These are phyloP conservation scores for Gambusia yucatana DNA, from an alignment of 2,797 vertebrate genomes.

Conservation along the genomic window DNA sequence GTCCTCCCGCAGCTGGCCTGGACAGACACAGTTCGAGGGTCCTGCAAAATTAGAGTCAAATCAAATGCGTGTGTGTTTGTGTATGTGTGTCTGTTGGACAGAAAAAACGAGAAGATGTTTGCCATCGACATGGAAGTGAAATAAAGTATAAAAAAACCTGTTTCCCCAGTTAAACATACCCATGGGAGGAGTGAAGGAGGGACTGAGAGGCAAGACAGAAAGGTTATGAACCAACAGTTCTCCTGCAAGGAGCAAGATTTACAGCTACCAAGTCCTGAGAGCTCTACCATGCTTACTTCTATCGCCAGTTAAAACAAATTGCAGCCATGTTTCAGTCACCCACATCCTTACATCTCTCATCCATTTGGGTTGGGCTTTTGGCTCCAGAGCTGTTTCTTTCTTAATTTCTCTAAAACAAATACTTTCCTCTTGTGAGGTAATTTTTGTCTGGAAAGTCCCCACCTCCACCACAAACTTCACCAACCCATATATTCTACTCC, in stretches of 20 bases:
- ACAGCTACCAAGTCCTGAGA: slow-evolving; percentile 71
- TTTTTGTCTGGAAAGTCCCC: slow-evolving; percentile 68
- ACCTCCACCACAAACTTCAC: slow-evolving; percentile 35
- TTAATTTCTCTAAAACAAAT: slow-evolving; percentile 78
- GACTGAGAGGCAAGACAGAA: slow-evolving; percentile 60
- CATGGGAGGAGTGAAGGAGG: slow-evolving; percentile 72
- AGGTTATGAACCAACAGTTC: slow-evolving; percentile 76
- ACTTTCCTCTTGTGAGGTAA: slow-evolving; percentile 70
- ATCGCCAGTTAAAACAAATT: slow-evolving; percentile 85
- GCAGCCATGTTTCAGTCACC: slow-evolving; percentile 77
- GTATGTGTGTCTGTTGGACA: slow-evolving; percentile 15
- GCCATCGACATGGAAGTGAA: slow-evolving; percentile 73
- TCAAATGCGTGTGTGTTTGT: slow-evolving; percentile 28
- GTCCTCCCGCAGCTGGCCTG: slow-evolving; percentile 67
- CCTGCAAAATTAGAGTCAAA: slow-evolving; percentile 67
- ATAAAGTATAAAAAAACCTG: slow-evolving; percentile 79
- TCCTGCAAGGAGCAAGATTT: slow-evolving; percentile 76
- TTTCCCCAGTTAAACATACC: slow-evolving; percentile 79
- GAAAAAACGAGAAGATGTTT: slow-evolving; percentile 36
- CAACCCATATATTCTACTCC: slow-evolving; percentile 8
- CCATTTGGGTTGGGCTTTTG: slow-evolving; percentile 59
- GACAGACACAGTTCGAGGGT: slow-evolving; percentile 57
- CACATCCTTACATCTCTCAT: slow-evolving; percentile 71
- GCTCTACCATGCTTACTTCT: slow-evolving; percentile 80
- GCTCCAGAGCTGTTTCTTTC: slow-evolving; percentile 72